phyloP scores from a whole-genome alignment of 1,140 invertebrate genomes.

The Pemphigus obesinymphae region DNA sequence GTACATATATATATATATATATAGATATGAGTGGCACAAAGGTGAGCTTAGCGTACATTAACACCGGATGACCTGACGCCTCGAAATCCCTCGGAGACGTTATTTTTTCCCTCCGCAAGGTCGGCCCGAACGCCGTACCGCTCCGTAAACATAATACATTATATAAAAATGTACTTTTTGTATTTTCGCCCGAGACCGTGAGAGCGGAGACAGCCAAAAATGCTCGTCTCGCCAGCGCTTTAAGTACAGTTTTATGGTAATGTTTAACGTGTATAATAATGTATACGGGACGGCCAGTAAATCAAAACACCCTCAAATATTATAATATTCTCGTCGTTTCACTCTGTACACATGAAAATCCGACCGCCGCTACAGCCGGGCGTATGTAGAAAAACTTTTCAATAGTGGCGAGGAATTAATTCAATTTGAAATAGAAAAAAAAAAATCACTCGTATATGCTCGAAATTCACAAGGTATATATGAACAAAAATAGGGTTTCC shows the following conservation, averaged over 20 bases:
- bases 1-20: background rate
- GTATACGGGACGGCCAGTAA: background rate
- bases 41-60: background rate
- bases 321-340: too few species aligned
- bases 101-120: background rate
- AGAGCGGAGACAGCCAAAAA: background rate
- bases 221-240: background rate
- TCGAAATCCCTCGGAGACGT: background rate
- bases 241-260: conserved; percentile 28
- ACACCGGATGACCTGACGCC: background rate
- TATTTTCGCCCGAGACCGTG: background rate
- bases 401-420: too few species aligned
- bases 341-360: too few species aligned
- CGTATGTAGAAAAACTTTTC: too few species aligned
- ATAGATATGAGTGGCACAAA: background rate
- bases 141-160: too few species aligned
- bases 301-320: too few species aligned
- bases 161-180: background rate
- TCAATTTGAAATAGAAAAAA: too few species aligned
- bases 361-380: too few species aligned
- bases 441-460: too few species aligned
- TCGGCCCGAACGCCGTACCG: too few species aligned
- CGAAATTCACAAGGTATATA: too few species aligned
- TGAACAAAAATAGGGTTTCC: too few species aligned
- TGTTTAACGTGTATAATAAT: background rate